Conservation (phyloP, 2,888 invertebrate species). For the Catocala fraxini region DNA sequence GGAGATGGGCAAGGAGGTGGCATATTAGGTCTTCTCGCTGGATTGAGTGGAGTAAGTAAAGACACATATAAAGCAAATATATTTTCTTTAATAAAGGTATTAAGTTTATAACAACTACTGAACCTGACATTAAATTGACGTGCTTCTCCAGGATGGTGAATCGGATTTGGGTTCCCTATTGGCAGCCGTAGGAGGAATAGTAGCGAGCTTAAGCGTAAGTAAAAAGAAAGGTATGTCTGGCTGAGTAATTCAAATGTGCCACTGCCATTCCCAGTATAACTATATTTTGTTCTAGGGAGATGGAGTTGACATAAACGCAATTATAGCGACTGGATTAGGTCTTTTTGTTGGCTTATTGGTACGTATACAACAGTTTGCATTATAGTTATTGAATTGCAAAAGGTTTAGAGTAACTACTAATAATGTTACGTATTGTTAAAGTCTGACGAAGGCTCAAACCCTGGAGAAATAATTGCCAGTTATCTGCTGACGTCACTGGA, state of each 20-base stretch:
- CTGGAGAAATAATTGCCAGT: constrained; percentile 77
- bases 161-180: constrained; percentile 81
- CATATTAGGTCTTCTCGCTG: constrained; percentile 77
- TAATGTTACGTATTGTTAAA: constrained; percentile 10
- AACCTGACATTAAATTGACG: constrained; percentile 1
- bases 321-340: constrained; percentile 79
- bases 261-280: too few relatives aligned
- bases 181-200: constrained; percentile 79
- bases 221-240: background rate
- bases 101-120: too few relatives aligned
- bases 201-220: constrained; percentile 82
- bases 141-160: constrained; percentile 72
- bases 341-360: constrained; percentile 82
- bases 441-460: constrained; percentile 82
- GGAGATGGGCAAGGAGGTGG: constrained; percentile 84
- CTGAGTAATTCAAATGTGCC: too few relatives aligned
- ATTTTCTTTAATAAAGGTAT: too few relatives aligned
- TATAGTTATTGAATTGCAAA: too few relatives aligned
- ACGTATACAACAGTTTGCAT: constrained; percentile 36
- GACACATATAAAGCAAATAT: background rate
- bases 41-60: constrained; percentile 79
- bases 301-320: constrained; percentile 77
- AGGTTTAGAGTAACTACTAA: background rate
- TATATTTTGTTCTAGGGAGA: constrained; percentile 72
- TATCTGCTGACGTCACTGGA: constrained; percentile 80